phyloP scores from a whole-genome alignment of 2,888 invertebrate species.

The Polydrusus tereticollis region DNA sequence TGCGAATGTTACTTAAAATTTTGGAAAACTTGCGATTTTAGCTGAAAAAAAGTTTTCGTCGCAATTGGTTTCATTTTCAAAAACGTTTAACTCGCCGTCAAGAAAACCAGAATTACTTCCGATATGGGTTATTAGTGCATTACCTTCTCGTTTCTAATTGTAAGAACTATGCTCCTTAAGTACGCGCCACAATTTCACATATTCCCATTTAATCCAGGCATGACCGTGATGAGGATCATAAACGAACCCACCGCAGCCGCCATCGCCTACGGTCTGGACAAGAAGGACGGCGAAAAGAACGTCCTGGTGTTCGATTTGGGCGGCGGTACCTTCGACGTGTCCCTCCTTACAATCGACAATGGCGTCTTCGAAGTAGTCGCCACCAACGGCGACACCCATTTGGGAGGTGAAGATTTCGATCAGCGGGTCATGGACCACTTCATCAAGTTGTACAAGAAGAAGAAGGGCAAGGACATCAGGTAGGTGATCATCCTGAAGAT shows the following conservation, averaged over 20 bases:
- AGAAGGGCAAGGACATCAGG: constrained; percentile 97
- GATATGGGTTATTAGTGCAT: no score
- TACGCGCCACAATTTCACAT: no score
- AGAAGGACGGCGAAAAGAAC: constrained; percentile 98
- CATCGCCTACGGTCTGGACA: constrained; percentile 96
- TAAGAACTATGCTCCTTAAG: no score
- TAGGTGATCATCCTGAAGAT: no score
- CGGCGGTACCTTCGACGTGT: constrained; percentile 99
- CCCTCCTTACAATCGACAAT: constrained; percentile 97
- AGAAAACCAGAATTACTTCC: no score
- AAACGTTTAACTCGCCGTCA: no score
- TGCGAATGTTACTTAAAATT: no score
- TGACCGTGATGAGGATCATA: constrained; percentile 95
- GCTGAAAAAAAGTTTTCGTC: no score
- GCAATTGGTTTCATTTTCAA: no score
- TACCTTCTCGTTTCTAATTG: no score
- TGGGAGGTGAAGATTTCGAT: constrained; percentile 99
- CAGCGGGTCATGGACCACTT: constrained; percentile 99
- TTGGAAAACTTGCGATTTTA: no score
- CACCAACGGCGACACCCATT: constrained; percentile 96
- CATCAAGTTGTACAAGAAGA: constrained; percentile 95
- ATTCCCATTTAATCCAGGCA: constrained; percentile 79
- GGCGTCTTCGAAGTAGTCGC: constrained; percentile 95
- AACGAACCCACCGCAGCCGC: constrained; percentile 98
- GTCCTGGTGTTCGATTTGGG: constrained; percentile 99